Conservation (phyloP, 1,140 invertebrate species). For the Protaetia brevitarsis region DNA sequence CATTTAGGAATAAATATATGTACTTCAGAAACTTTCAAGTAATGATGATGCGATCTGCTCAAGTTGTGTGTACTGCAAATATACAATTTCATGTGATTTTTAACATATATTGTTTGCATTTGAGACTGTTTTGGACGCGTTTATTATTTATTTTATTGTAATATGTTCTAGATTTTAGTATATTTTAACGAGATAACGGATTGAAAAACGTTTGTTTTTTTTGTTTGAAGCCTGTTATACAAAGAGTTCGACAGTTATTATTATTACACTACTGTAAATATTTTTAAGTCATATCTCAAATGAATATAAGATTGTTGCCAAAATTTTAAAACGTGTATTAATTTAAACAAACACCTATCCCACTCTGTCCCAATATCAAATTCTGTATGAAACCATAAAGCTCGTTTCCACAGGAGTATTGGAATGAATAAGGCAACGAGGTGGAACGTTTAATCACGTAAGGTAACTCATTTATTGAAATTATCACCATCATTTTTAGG, state of each 20-base stretch:
- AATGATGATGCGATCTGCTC: slow-evolving; percentile 8
- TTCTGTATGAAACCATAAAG: too few relatives aligned
- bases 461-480: too few relatives aligned
- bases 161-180: background rate
- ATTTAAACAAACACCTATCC: background rate
- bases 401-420: too few relatives aligned
- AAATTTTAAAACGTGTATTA: background rate
- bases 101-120: background rate
- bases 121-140: background rate
- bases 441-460: too few relatives aligned
- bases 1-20: background rate
- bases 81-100: background rate
- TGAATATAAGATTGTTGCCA: slow-evolving; percentile 18
- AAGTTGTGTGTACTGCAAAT: background rate
- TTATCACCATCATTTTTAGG: too few relatives aligned
- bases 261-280: slow-evolving; percentile 4
- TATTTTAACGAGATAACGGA: background rate
- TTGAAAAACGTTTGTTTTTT: background rate
- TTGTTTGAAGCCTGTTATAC: background rate
- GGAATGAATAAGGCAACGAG: too few relatives aligned
- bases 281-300: slow-evolving; percentile 9
- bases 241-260: too few relatives aligned
- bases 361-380: too few relatives aligned
- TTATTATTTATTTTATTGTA: background rate
- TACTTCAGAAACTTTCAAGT: background rate